Evolutionary conservation across 2,797 vertebrate species (phyloP).

Genomic region (Ataeniobius toweri): DNA sequence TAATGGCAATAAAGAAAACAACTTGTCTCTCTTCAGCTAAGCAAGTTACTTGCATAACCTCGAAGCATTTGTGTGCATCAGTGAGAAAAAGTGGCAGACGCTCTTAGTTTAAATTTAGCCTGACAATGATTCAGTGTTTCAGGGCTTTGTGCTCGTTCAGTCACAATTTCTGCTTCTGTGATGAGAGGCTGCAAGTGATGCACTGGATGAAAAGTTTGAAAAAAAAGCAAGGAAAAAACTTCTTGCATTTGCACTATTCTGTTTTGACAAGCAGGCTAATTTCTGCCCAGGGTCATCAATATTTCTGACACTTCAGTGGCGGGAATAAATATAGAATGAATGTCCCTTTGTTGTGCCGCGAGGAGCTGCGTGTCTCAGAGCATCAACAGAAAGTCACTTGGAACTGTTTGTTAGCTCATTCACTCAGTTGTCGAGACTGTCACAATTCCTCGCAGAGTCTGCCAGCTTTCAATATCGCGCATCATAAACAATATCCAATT

Average conservation of each 20-base stretch:
- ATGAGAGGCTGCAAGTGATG: constrained; percentile 54
- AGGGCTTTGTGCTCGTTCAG: constrained; percentile 65
- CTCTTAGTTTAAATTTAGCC: constrained; percentile 72
- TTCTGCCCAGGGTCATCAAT: constrained; percentile 77
- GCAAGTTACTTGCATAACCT: constrained; percentile 60
- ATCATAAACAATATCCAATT: constrained; percentile 77
- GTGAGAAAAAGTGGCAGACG: constrained; percentile 61
- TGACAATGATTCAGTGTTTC: constrained; percentile 59
- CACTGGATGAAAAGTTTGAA: constrained; percentile 35
- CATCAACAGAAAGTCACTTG: constrained; percentile 68
- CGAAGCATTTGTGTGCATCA: constrained; percentile 47
- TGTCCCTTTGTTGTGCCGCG: constrained; percentile 69
- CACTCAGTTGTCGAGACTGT: constrained; percentile 56
- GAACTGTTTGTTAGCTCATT: constrained; percentile 71
- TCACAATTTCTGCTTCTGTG: constrained; percentile 52
- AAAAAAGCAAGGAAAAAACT: constrained; percentile 15
- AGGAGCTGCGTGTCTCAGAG: constrained; percentile 63
- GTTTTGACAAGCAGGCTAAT: constrained; percentile 73
- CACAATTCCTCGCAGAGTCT: constrained; percentile 59
- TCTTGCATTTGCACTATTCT: constrained; percentile 57
- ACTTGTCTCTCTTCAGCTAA: constrained; percentile 60
- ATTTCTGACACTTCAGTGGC: constrained; percentile 73
- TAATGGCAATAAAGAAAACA: constrained; percentile 52
- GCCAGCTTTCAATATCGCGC: constrained; percentile 73
- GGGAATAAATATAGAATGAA: constrained; percentile 72